Conservation (phyloP, 2,797 vertebrate species). For the Luscinia luscinia region DNA sequence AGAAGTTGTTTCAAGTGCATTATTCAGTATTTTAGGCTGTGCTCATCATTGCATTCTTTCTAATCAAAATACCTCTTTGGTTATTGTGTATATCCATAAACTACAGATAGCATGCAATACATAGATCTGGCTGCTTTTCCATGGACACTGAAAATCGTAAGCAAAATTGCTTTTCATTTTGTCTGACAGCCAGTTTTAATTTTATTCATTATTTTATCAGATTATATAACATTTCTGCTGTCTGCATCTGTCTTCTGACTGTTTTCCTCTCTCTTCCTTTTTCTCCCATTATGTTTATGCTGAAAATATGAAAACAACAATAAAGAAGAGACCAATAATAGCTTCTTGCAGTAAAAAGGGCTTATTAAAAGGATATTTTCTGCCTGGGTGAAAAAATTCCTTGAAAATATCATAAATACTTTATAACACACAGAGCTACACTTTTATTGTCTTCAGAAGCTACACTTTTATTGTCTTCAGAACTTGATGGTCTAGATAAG, state of each 20-base stretch:
- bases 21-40: conserved; percentile 9
- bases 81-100: conserved; percentile 53
- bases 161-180: conserved; percentile 81
- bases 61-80: conserved; percentile 54
- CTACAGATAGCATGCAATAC: conserved; percentile 42
- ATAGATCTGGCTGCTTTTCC: conserved; percentile 70
- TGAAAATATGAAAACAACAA: conserved; percentile 77
- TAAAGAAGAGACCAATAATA: conserved; percentile 79
- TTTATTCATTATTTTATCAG: conserved; percentile 79
- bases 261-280: conserved; percentile 58
- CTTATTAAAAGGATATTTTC: conserved; percentile 85
- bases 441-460: conserved; percentile 76
- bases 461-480: conserved; percentile 75
- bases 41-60: conserved; percentile 49
- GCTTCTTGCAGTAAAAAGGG: conserved; percentile 77
- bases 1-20: not conserved
- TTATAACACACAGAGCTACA: conserved; percentile 78
- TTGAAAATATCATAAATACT: conserved; percentile 81
- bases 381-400: conserved; percentile 79
- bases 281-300: conserved; percentile 66
- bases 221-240: conserved; percentile 76
- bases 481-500: conserved; percentile 76
- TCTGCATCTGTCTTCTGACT: conserved; percentile 59
- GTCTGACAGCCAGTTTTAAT: conserved; percentile 79
- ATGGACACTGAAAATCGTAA: conserved; percentile 69